phyloP scores from a whole-genome alignment of 2,113 vertebrate genomes.

The Euleptes europaea region DNA sequence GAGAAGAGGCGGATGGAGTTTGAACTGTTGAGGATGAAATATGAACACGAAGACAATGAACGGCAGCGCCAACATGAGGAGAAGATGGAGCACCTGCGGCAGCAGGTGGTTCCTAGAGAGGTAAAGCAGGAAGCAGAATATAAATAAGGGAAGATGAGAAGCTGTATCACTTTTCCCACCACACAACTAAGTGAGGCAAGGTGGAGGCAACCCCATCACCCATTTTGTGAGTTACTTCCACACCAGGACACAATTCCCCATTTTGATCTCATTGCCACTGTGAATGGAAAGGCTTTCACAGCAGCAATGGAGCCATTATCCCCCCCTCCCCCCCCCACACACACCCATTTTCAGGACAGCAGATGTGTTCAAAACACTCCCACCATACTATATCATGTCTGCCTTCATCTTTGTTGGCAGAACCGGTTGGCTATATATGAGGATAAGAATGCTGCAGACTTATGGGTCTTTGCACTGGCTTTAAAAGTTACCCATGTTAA shows the following conservation, averaged over 20 bases:
- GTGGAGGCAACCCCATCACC: too few species aligned
- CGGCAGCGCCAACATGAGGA: slow-evolving; percentile 59
- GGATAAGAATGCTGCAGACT: neutral
- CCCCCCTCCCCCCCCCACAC: too few species aligned
- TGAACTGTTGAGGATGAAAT: slow-evolving; percentile 54
- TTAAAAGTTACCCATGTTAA: too few species aligned
- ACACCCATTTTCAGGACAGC: too few species aligned
- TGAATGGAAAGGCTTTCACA: too few species aligned
- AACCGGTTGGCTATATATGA: neutral
- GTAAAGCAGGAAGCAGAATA: neutral
- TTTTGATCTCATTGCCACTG: too few species aligned
- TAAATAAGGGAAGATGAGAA: neutral
- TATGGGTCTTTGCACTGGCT: too few species aligned
- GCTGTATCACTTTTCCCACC: too few species aligned
- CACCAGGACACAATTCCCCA: too few species aligned
- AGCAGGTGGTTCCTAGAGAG: slow-evolving; percentile 11
- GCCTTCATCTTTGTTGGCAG: neutral
- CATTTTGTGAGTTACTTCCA: too few species aligned
- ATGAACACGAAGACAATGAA: slow-evolving; percentile 56
- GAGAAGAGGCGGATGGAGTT: slow-evolving; percentile 67
- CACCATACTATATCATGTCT: neutral
- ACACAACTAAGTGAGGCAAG: too few species aligned
- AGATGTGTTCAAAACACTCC: neutral
- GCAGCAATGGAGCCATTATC: too few species aligned
- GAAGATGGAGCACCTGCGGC: slow-evolving; percentile 58